These are phyloP conservation scores for Eulimnadia texana DNA, from an alignment of 1,140 invertebrate genomes.

Conservation along the genomic window DNA sequence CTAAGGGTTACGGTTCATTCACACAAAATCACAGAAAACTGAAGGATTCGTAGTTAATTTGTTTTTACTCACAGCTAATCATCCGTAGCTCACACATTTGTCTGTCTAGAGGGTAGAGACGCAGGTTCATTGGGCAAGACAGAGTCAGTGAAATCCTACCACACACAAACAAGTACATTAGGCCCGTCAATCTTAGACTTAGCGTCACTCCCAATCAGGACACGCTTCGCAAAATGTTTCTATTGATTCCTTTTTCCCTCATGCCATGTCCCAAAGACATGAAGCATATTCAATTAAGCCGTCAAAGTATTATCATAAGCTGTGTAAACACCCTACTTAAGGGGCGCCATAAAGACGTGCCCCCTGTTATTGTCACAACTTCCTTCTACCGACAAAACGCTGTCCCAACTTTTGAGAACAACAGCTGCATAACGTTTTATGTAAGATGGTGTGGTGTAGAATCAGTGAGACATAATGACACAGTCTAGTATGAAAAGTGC, in stretches of 20 bases:
- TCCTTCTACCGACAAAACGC: too few relatives aligned
- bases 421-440: too few relatives aligned
- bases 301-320: too few relatives aligned
- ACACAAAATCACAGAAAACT: constrained; percentile 9
- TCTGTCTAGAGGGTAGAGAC: constrained; percentile 83
- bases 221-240: not conserved
- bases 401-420: too few relatives aligned
- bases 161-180: not conserved
- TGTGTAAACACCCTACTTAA: too few relatives aligned
- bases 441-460: too few relatives aligned
- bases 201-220: not conserved
- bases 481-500: too few relatives aligned
- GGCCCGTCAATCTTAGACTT: not conserved
- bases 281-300: too few relatives aligned
- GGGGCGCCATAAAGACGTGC: too few relatives aligned
- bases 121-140: constrained; percentile 90
- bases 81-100: constrained; percentile 83
- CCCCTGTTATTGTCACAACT: too few relatives aligned
- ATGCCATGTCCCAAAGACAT: too few relatives aligned
- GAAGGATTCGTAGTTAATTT: not conserved
- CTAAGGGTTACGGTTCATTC: not conserved
- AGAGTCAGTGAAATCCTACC: constrained; percentile 75
- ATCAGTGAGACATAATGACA: too few relatives aligned
- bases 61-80: constrained; percentile 75
- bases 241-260: not conserved